A percentile compares a stretch with the other conserved stretches of the same genome.
phyloP scores from a whole-genome alignment of 1,140 invertebrate species.

The Aplysia californica region DNA sequence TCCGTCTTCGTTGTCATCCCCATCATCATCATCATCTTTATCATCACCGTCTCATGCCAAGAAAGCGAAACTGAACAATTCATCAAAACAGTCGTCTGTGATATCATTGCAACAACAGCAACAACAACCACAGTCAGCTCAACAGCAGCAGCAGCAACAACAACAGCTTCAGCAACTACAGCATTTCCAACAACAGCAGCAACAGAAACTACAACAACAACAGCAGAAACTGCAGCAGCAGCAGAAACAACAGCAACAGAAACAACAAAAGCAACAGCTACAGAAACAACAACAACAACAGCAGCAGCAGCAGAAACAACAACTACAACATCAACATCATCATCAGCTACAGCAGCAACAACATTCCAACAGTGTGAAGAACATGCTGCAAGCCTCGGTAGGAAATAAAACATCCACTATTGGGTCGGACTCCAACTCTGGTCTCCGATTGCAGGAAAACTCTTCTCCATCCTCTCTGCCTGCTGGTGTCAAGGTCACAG shows the following conservation, averaged over 20 bases:
- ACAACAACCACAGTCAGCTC: too few relatives aligned
- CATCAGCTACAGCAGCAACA: too few relatives aligned
- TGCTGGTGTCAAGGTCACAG: background rate
- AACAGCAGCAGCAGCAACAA: too few relatives aligned
- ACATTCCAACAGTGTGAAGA: background rate
- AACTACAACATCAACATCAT: too few relatives aligned
- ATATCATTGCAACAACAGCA: background rate
- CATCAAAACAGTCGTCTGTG: background rate
- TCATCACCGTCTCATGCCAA: conserved; percentile 15
- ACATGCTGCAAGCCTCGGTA: background rate
- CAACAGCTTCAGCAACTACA: too few relatives aligned
- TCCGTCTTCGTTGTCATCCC: too few relatives aligned
- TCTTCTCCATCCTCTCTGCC: background rate
- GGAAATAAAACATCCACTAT: background rate
- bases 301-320: too few relatives aligned
- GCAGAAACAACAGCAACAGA: too few relatives aligned
- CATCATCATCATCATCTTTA: conserved; percentile 9
- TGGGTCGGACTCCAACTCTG: background rate
- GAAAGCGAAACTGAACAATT: conserved; percentile 14
- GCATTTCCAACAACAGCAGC: too few relatives aligned
- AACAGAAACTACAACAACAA: too few relatives aligned
- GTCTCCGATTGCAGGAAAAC: background rate
- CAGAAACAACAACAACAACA: conserved; percentile 1
- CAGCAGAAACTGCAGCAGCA: too few relatives aligned
- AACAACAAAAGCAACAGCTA: too few relatives aligned